Conservation (phyloP, 2,113 vertebrate genomes). For the Esox niger region DNA sequence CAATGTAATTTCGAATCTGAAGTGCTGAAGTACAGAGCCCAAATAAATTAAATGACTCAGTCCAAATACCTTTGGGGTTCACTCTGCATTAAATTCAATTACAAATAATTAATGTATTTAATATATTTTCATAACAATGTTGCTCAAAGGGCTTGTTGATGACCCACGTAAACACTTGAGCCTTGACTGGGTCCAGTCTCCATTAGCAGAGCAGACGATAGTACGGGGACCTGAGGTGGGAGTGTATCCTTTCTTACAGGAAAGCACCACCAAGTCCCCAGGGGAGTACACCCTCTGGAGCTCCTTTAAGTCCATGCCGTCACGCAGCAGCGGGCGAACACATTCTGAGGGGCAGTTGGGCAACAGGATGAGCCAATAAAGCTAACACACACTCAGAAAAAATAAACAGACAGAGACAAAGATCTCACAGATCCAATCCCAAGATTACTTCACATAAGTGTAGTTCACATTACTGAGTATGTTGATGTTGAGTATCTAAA, state of each 20-base stretch:
- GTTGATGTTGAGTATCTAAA: too few species aligned
- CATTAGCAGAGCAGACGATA: slow-evolving; percentile 68
- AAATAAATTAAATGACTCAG: too few species aligned
- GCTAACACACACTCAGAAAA: neutral
- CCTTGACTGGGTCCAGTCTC: slow-evolving; percentile 74
- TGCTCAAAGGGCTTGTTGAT: neutral
- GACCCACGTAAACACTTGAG: slow-evolving; percentile 79
- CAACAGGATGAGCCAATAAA: neutral
- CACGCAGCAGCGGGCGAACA: slow-evolving; percentile 61
- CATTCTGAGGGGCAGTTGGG: slow-evolving; percentile 69
- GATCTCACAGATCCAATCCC: too few species aligned
- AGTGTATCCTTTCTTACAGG: slow-evolving; percentile 73
- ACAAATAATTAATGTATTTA: too few species aligned
- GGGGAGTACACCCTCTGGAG: slow-evolving; percentile 67
- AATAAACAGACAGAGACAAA: neutral
- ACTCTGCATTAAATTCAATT: too few species aligned
- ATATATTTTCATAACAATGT: too few species aligned
- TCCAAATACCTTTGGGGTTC: too few species aligned
- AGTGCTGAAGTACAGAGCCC: too few species aligned
- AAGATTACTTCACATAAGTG: too few species aligned
- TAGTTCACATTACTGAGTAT: too few species aligned
- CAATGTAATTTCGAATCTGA: too few species aligned
- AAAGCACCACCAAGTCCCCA: slow-evolving; percentile 67
- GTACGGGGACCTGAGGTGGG: slow-evolving; percentile 57
- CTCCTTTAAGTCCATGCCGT: slow-evolving; percentile 50